Evolutionary conservation across 2,797 vertebrate species (phyloP).

Genomic region (Hippoglossus hippoglossus): DNA sequence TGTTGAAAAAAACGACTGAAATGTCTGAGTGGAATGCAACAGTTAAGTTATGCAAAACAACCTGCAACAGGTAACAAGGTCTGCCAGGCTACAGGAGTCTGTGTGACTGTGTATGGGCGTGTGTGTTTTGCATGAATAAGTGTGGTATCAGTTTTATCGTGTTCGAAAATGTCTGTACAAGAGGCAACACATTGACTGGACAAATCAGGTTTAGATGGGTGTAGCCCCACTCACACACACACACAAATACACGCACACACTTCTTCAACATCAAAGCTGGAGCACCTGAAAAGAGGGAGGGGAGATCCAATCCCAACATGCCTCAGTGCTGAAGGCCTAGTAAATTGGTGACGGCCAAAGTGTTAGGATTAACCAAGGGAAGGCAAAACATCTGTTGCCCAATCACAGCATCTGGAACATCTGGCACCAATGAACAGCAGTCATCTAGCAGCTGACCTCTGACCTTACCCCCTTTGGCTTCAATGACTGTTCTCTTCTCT

Average conservation of each 20-base stretch:
- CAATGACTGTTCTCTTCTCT: slow-evolving; percentile 9
- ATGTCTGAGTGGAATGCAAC: slow-evolving; percentile 42
- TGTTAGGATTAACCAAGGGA: slow-evolving; percentile 50
- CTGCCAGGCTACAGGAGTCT: slow-evolving; percentile 10
- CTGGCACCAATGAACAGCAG: slow-evolving; percentile 63
- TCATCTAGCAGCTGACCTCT: slow-evolving; percentile 58
- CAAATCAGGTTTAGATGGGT: slow-evolving; percentile 5
- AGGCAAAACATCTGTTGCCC: slow-evolving; percentile 71
- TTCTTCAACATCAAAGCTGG: slow-evolving; percentile 11
- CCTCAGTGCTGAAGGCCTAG: slow-evolving; percentile 21
- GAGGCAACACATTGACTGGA: slow-evolving; percentile 9
- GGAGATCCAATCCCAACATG: slow-evolving; percentile 44
- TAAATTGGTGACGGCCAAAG: slow-evolving; percentile 39
- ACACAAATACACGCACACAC: background rate
- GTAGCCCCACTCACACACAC: slow-evolving; percentile 1
- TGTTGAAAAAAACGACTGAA: background rate
- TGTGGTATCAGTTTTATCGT: slow-evolving; percentile 4
- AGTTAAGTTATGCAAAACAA: slow-evolving; percentile 61
- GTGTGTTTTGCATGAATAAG: slow-evolving; percentile 34
- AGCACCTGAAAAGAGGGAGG: slow-evolving; percentile 55
- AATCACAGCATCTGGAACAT: slow-evolving; percentile 76
- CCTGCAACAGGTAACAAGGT: slow-evolving; percentile 27
- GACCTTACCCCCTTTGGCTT: slow-evolving; percentile 61
- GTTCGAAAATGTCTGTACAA: slow-evolving; percentile 26
- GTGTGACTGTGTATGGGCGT: background rate